Conservation (phyloP, 2,113 vertebrate species). For the cattle (Bos taurus) region ARS-UCD2.0 NC_037330.1:45839501-45840000, state of each 20-base stretch:
- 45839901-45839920: not conserved
- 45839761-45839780: not conserved
- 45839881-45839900: not conserved
- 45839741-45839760: not conserved
- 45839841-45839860: not conserved
- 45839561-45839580: not conserved
- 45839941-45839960: too few relatives aligned
- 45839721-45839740: not conserved
- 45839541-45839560: not conserved
- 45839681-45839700: not conserved
- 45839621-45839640: not conserved
- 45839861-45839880: not conserved
- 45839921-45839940: not conserved
- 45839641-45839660: not conserved
- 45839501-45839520: not conserved
- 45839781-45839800: not conserved
- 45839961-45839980: too few relatives aligned
- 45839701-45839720: not conserved
- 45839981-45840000: too few relatives aligned
- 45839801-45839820: not conserved
- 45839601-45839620: not conserved
- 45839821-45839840: not conserved
- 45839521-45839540: not conserved
- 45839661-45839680: not conserved
- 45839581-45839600: not conserved